Base-by-base conservation (phyloP, 2,113 vertebrate species). In the Protobothrops mucrosquamatus region DNA sequence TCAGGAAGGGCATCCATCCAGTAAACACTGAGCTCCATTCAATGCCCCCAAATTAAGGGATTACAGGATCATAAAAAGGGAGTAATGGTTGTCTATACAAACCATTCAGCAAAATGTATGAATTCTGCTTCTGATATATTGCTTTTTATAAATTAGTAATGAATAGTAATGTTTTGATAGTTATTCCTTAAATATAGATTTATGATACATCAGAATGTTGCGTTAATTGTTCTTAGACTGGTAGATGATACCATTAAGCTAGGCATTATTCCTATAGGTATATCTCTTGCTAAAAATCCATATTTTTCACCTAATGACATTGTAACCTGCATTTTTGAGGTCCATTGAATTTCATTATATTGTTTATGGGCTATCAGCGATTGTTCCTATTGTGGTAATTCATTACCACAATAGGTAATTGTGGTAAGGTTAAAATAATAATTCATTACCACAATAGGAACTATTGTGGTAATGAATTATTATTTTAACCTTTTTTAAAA, bases 401-500 rank as follows among this genome's bases (percentile, higher is more conserved):
- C n/a, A n/a, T n/a, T n/a, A n/a, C n/a, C n/a, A n/a, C n/a, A n/a
- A n/a, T n/a, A n/a, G n/a, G n/a, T n/a, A n/a, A n/a, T n/a, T n/a
- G n/a, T n/a, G n/a, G n/a, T n/a, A n/a, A n/a, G n/a, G n/a, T n/a
- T n/a, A n/a, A n/a, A n/a, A n/a, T n/a, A n/a, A n/a, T n/a, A n/a
- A n/a, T n/a, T n/a, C n/a, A n/a, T n/a, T n/a, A n/a, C n/a, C n/a
- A n/a, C n/a, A n/a, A n/a, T n/a, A n/a, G n/a, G n/a, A n/a, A n/a
- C n/a, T n/a, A n/a, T n/a, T n/a, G n/a, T n/a, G n/a, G 89, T 94
- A 96, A 86, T 10, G 56, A 11, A 94, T 95, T 89, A 95, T 89
- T 89, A 88, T 95, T 96, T 95, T 94, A 96, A 90, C 86, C 74
- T 95, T 94, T 89, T 95, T 92, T 52, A 69, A 69, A 69, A 69